Base-by-base conservation (phyloP, 92 coral and sea anemone genomes). In the Porites cylindrica region DNA sequence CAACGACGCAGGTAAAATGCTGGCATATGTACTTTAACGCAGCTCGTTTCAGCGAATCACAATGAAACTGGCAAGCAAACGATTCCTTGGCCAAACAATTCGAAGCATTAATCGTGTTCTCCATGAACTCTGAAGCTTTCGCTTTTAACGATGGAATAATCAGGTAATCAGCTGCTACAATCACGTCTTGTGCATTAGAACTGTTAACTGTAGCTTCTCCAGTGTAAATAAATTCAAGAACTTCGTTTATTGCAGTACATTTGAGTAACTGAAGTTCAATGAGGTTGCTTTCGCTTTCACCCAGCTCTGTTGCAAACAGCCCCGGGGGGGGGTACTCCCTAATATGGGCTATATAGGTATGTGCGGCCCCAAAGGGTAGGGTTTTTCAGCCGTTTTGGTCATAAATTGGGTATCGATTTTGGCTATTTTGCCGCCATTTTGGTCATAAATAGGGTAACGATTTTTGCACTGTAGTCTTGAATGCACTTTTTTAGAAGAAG, bases 141-240 rank as follows among this genome's bases (percentile, higher is more conserved):
- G 87, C 85, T 59, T 86, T 90, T 58, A 95, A 87, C 53, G 77
- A 85, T 11, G 90, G 86, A n/a, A 95, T 82, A 51, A 93, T 77
- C 76, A 94, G 58, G 79, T 85, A 91, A 84, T 90, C 94, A 1
- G 95, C 90, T 1, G 94, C 88, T 13, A 88, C 70, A 23, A 95
- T 71, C 50, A 95, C 70, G 17, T 90, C 96, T 51, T 76, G 82
- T 5, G 88, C 96, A 52, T 88, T 95, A 62, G 88, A 93, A 32
- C 84, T 80, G 19, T 82, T 93, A 11, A 95, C 38, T 7, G 76
- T 70, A 13, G 88, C 82, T 23, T 77, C 77, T 8, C 98, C 98
- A 8, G 95, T 95, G 85, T 95, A 95, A 8, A 95, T 66, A 60
- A 83, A 95, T 9, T 85, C 83, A 19, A 95, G 77, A 0, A 95